Conservation (phyloP, 35 echinoderm and acorn worm genomes). For the Diadema setosum region DNA sequence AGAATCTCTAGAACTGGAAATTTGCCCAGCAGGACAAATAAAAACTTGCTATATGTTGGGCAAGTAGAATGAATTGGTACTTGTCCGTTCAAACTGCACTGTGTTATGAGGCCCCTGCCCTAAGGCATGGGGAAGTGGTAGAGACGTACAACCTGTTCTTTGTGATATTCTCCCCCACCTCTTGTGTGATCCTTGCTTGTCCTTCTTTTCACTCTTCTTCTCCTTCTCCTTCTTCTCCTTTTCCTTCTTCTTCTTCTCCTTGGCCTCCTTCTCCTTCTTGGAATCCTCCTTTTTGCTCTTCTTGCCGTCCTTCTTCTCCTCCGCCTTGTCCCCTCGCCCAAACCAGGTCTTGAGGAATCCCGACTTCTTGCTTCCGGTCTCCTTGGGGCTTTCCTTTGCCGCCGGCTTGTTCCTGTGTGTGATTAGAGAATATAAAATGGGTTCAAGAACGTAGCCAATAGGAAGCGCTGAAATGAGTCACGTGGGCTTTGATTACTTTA, state of each 20-base stretch:
- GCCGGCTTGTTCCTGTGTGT: background rate
- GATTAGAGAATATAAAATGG: background rate
- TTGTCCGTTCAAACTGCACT: background rate
- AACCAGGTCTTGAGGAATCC: background rate
- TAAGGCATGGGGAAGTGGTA: background rate
- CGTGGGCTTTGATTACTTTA: too few species aligned
- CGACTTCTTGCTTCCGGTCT: background rate
- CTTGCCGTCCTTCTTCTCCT: background rate
- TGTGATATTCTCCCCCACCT: background rate
- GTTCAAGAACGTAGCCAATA: background rate
- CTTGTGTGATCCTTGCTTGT: background rate
- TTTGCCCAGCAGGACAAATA: background rate
- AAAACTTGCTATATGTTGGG: background rate
- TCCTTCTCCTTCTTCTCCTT: background rate
- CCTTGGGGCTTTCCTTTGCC: too few species aligned
- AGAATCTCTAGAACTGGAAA: too few species aligned
- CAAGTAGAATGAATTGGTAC: background rate
- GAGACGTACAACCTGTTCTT: background rate
- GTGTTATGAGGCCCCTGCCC: background rate
- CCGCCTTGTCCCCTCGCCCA: background rate
- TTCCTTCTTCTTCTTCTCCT: background rate
- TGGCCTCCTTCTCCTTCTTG: background rate
- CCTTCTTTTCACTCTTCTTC: background rate
- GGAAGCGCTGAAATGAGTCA: too few species aligned
- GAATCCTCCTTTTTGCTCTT: background rate